These are phyloP conservation scores for Pristionchus entomophagus DNA, from an alignment of 2,888 invertebrate species.

Conservation along the genomic window DNA sequence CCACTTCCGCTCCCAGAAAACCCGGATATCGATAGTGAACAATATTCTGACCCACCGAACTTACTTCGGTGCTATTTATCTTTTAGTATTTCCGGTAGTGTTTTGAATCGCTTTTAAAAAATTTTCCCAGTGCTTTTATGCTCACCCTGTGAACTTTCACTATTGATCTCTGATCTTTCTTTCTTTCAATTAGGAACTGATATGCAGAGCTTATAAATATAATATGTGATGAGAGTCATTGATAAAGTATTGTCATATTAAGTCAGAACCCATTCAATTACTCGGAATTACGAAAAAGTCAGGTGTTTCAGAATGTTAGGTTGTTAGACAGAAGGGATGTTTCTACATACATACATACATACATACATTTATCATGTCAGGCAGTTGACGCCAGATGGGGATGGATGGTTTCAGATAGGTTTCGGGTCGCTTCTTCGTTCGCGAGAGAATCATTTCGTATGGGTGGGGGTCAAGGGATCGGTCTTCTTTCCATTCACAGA, in stretches of 20 bases:
- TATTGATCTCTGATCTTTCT: conserved; percentile 1
- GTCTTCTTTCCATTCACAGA: too few species aligned
- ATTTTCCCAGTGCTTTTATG: background rate
- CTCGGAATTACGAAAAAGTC: too few species aligned
- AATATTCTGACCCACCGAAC: background rate
- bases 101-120: background rate
- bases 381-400: too few species aligned
- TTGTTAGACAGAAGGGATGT: too few species aligned
- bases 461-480: too few species aligned
- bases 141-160: conserved; percentile 14
- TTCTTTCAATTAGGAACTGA: conserved; percentile 23
- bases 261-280: background rate
- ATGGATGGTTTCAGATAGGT: too few species aligned
- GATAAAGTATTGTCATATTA: conserved; percentile 35
- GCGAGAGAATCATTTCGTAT: too few species aligned
- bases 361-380: too few species aligned
- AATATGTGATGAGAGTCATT: conserved; percentile 30
- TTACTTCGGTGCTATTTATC: background rate
- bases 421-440: too few species aligned
- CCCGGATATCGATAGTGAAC: conserved; percentile 19
- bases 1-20: background rate
- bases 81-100: conserved; percentile 3
- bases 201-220: conserved; percentile 3
- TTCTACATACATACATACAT: too few species aligned
- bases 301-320: too few species aligned